Conservation (phyloP, 1,140 invertebrate species). For the Brachionus manjavacas region DNA sequence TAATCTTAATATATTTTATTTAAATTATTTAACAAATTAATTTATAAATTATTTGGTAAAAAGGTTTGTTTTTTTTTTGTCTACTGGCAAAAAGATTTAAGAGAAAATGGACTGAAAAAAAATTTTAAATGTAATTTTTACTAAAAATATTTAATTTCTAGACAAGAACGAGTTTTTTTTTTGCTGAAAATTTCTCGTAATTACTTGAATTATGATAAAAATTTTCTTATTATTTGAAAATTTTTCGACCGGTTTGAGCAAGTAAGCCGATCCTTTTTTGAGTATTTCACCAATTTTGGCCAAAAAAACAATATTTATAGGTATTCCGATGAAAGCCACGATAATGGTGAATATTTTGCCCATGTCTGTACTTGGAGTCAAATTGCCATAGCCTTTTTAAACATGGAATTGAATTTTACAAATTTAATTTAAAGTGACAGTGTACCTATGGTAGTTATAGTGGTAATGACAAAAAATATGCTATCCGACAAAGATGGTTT, state of each 20-base stretch:
- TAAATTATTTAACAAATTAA: not conserved
- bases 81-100: not conserved
- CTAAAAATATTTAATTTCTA: too few species aligned
- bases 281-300: conserved; percentile 85
- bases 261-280: conserved; percentile 45
- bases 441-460: conserved; percentile 10
- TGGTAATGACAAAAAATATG: conserved; percentile 11
- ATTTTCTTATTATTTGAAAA: not conserved
- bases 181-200: not conserved
- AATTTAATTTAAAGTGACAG: not conserved
- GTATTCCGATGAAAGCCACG: conserved; percentile 56
- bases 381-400: conserved; percentile 50
- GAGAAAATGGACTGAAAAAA: too few species aligned
- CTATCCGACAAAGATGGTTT: not conserved
- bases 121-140: too few species aligned
- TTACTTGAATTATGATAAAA: conserved; percentile 32
- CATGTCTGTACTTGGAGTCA: conserved; percentile 50
- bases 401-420: not conserved
- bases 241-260: not conserved
- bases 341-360: conserved; percentile 57
- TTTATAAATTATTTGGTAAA: not conserved
- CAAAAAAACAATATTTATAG: conserved; percentile 94
- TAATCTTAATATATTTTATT: not conserved
- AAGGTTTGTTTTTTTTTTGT: not conserved
- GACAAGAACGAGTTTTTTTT: not conserved